Evolutionary conservation across 2,113 vertebrate species (phyloP).

Genomic region (Bolborhynchus lineola): DNA sequence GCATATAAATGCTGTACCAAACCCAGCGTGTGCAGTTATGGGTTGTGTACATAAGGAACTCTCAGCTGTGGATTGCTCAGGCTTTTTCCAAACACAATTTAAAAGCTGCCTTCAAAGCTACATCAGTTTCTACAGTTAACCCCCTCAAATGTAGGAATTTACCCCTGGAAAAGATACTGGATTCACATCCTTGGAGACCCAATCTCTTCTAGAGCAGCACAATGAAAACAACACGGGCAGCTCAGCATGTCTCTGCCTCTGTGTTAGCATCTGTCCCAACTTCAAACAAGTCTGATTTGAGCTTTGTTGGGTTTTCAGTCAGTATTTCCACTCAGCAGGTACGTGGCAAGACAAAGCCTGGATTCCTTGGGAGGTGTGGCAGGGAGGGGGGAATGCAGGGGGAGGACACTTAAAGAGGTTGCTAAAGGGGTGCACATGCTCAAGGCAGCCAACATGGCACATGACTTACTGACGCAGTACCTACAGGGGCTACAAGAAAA

Average conservation of each 20-base stretch:
- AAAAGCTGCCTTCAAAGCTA: background rate
- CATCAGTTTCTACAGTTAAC: background rate
- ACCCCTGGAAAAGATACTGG: background rate
- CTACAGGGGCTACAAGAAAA: background rate
- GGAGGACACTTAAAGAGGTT: background rate
- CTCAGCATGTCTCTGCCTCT: background rate
- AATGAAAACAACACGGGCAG: background rate
- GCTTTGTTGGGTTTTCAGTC: background rate
- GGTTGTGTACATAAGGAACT: background rate
- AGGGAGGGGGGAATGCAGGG: background rate
- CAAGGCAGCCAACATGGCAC: background rate
- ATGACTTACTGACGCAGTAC: background rate
- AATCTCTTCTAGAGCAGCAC: background rate
- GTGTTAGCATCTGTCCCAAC: background rate
- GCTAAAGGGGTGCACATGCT: background rate
- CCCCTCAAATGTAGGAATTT: background rate
- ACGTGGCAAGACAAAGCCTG: background rate
- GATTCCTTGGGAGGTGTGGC: too few species aligned
- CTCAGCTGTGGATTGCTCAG: background rate
- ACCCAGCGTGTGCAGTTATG: background rate
- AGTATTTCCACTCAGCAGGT: background rate
- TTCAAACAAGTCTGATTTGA: background rate
- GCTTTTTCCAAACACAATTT: background rate
- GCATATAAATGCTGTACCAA: background rate
- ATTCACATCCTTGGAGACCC: background rate